phyloP scores from a whole-genome alignment of 2,888 invertebrate species.

The Tetrapedia diversipes region DNA sequence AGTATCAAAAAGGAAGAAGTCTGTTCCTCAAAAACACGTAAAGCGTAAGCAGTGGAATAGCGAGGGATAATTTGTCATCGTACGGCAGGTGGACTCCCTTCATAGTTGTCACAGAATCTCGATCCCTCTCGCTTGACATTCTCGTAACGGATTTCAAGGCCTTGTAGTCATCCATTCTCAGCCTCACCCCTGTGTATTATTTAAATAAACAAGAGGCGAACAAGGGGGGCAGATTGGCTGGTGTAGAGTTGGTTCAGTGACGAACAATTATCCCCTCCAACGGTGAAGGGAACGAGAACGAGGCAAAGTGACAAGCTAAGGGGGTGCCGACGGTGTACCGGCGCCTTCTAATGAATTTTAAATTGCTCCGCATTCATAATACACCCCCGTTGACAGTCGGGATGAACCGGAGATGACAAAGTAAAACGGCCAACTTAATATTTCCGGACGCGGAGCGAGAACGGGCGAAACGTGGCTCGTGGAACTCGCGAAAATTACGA shows the following conservation, averaged over 20 bases:
- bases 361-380: slow-evolving; percentile 82
- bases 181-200: slow-evolving; percentile 77
- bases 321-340: slow-evolving; percentile 66
- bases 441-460: slow-evolving; percentile 58
- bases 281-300: slow-evolving; percentile 53
- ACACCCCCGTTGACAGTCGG: slow-evolving; percentile 77
- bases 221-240: slow-evolving; percentile 74
- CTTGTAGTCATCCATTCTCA: slow-evolving; percentile 81
- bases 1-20: slow-evolving; percentile 23
- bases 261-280: slow-evolving; percentile 81
- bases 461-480: background rate
- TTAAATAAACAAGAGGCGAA: slow-evolving; percentile 82
- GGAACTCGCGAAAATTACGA: slow-evolving; percentile 21
- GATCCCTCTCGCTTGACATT: background rate
- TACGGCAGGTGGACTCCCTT: slow-evolving; percentile 72
- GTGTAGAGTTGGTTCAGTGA: slow-evolving; percentile 73
- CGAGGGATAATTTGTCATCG: slow-evolving; percentile 63
- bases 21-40: background rate
- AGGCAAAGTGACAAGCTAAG: slow-evolving; percentile 69
- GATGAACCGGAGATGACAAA: slow-evolving; percentile 80
- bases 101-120: slow-evolving; percentile 60
- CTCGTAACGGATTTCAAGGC: slow-evolving; percentile 76
- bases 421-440: slow-evolving; percentile 78
- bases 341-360: slow-evolving; percentile 81
- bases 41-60: slow-evolving; percentile 47